Base-by-base conservation (phyloP, 2,797 vertebrate species). In the Babyrousa celebensis region DNA sequence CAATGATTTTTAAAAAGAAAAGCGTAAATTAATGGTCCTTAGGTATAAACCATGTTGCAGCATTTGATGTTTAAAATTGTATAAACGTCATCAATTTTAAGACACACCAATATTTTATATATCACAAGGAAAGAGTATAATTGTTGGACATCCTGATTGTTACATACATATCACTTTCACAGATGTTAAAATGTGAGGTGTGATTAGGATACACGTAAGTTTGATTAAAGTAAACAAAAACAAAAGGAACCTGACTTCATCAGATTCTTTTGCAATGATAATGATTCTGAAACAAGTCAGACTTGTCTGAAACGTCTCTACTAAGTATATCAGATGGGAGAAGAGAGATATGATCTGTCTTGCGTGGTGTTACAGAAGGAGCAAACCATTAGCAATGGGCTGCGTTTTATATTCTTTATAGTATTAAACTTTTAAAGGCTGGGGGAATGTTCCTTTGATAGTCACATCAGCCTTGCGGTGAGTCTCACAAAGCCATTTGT, bases 181-280 rank as follows among this genome's bases (percentile, higher is more conserved):
- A 96, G 17, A 84, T 63, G 4, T 71, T 79, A 67, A 83, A 77
- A 89, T 10, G 5, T 67, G 58, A 62, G 3, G 1, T n/a, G 0
- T 68, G 62, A 85, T 91, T 90, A 67, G 12, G 14, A 40, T 78
- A 94, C 6, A 20, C 74, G 0, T 79, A 88, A 62, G 11, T 15
- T 54, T 94, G 63, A 67, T 67, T 96, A 95, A 85, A 93, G 82
- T 77, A 52, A 91, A 63, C 15, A 63, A 70, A 85, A 68, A 40
- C 12, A 79, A 89, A 18, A 56, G 25, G 17, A 86, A 65, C 1
- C 15, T 77, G 8, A 85, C 3, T 80, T 93, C 56, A 74, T 93
- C 72, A 71, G 12, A 77, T 1, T 27, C 9, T 77, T 71, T 4
- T 63, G 27, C 0, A 70, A 40, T 10, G 5, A 54, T 40, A 48